Conservation (phyloP, 2,888 invertebrate species). For the Heliconius charithonia region DNA sequence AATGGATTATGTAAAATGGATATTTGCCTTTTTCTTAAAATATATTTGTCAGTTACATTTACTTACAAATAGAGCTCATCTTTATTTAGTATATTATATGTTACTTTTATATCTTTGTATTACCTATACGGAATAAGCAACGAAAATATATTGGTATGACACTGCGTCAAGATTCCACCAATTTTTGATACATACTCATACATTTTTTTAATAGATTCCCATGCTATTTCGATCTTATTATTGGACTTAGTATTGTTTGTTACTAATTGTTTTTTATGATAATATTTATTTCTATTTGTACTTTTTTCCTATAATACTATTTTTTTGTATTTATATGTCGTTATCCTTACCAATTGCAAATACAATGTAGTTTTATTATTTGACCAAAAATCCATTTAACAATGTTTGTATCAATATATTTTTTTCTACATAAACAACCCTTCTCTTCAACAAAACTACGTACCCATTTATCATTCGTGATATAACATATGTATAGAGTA, state of each 20-base stretch:
- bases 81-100: no score
- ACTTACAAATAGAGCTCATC: no score
- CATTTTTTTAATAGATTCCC: no score
- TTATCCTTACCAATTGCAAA: neutral
- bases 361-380: neutral
- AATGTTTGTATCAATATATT: neutral
- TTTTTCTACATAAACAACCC: neutral
- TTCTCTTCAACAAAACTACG: conserved; percentile 3
- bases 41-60: neutral
- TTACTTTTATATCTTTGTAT: neutral
- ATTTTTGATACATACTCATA: neutral
- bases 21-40: no score
- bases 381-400: neutral
- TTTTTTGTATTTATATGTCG: no score
- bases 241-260: no score
- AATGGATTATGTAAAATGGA: no score
- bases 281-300: neutral
- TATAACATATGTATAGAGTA: conserved; percentile 62
- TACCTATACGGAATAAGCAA: neutral
- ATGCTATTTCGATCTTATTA: neutral
- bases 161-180: neutral
- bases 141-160: neutral
- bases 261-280: no score
- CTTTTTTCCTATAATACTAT: neutral
- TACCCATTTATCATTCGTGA: conserved; percentile 39